Conservation (phyloP, 2,113 vertebrate genomes). For the Hoplias malabaricus region DNA sequence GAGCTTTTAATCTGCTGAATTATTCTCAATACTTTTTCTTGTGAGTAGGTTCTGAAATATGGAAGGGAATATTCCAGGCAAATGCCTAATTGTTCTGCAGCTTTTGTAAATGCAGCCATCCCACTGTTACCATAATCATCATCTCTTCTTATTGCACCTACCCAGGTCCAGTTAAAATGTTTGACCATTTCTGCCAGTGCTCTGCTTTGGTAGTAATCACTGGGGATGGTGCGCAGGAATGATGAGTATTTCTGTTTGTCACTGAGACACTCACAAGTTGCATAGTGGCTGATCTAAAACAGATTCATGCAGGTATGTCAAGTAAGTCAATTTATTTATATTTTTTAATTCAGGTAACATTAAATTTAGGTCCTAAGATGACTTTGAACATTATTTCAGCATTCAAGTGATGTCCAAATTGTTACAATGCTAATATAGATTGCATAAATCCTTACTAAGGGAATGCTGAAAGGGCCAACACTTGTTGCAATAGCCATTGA, state of each 20-base stretch:
- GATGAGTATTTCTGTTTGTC: conserved; percentile 53
- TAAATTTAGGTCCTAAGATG: background rate
- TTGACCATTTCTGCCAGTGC: conserved; percentile 57
- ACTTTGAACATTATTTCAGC: background rate
- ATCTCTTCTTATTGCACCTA: conserved; percentile 55
- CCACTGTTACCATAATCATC: conserved; percentile 61
- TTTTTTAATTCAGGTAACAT: background rate
- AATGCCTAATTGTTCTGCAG: conserved; percentile 47
- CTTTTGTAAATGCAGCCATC: conserved; percentile 51
- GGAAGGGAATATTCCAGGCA: conserved; percentile 60
- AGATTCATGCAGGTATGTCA: conserved; percentile 49
- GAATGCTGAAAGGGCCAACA: conserved; percentile 62
- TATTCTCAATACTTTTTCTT: conserved; percentile 48
- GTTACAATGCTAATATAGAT: too few relatives aligned
- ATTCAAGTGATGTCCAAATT: background rate
- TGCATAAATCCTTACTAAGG: conserved; percentile 66
- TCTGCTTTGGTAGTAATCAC: conserved; percentile 58
- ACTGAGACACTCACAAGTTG: conserved; percentile 61
- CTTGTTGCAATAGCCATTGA: conserved; percentile 57
- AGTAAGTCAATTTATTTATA: conserved; percentile 38
- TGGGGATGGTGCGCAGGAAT: conserved; percentile 62
- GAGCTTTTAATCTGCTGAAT: conserved; percentile 51
- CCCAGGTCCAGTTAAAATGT: conserved; percentile 62
- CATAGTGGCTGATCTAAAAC: conserved; percentile 58
- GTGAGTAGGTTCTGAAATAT: conserved; percentile 62